Percentiles rank a stretch among this genome's conserved stretches.
These are phyloP conservation scores for Hippocampus mohnikei DNA, from an alignment of 2,113 vertebrate genomes.

Conservation along the genomic window DNA sequence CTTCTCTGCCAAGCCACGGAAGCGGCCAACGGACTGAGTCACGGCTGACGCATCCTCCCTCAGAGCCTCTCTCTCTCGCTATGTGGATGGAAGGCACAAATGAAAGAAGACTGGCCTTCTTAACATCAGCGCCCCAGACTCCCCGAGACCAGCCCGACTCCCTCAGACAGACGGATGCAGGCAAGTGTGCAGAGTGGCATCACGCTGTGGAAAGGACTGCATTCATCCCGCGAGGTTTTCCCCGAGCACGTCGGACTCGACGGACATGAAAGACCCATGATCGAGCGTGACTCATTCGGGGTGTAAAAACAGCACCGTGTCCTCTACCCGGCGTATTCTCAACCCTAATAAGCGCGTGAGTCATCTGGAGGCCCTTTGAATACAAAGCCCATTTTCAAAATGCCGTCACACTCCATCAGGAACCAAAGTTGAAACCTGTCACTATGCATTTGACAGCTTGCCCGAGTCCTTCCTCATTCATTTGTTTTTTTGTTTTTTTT, in stretches of 20 bases:
- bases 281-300: background rate
- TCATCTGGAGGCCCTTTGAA: background rate
- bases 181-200: background rate
- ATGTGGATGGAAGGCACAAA: background rate
- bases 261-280: background rate
- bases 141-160: background rate
- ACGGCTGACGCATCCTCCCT: background rate
- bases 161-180: background rate
- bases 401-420: background rate
- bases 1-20: background rate
- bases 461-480: background rate
- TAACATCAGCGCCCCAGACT: background rate
- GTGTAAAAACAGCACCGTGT: background rate
- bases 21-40: slow-evolving; percentile 1
- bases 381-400: background rate
- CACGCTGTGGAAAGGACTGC: background rate
- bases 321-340: background rate
- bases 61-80: background rate
- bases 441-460: background rate
- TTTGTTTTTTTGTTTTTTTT: background rate
- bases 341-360: slow-evolving; percentile 5
- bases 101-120: slow-evolving; percentile 5
- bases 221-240: background rate
- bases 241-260: background rate
- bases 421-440: background rate